Conservation (phyloP, 2,888 invertebrate species). For the Camptogramma bilineatum region DNA sequence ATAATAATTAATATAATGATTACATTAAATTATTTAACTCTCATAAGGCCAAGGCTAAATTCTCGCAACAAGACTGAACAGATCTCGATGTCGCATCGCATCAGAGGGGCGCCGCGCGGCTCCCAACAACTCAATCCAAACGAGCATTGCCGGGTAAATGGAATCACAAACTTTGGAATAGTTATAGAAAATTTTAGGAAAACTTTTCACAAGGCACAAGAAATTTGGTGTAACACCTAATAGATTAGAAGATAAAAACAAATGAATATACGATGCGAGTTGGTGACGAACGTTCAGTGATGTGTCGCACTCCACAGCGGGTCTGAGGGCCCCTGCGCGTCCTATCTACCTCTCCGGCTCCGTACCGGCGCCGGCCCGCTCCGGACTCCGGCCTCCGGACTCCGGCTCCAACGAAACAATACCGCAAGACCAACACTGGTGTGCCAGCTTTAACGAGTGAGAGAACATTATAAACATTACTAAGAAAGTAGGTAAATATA, state of each 20-base stretch:
- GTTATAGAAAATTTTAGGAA: slow-evolving; percentile 58
- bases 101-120: slow-evolving; percentile 46
- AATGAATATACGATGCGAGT: slow-evolving; percentile 52
- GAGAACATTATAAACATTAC: slow-evolving; percentile 80
- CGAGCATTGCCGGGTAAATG: slow-evolving; percentile 45
- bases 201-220: slow-evolving; percentile 78
- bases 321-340: slow-evolving; percentile 29
- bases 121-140: slow-evolving; percentile 42
- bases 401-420: slow-evolving; percentile 75
- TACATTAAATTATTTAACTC: slow-evolving; percentile 82
- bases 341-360: slow-evolving; percentile 51
- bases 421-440: slow-evolving; percentile 82
- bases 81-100: slow-evolving; percentile 75
- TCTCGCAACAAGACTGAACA: slow-evolving; percentile 84
- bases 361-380: too few relatives aligned
- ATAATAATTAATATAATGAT: slow-evolving; percentile 73
- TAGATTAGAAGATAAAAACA: slow-evolving; percentile 47
- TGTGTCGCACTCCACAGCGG: slow-evolving; percentile 40
- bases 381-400: too few relatives aligned
- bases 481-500: slow-evolving; percentile 85
- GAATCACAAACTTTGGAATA: slow-evolving; percentile 54
- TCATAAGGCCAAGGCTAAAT: slow-evolving; percentile 86
- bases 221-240: slow-evolving; percentile 68
- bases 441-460: slow-evolving; percentile 85
- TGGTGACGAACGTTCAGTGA: slow-evolving; percentile 59